Percentiles rank a stretch among this genome's conserved stretches.
phyloP scores from a whole-genome alignment of 2,888 invertebrate genomes.

The Platycheirus albimanus region DNA sequence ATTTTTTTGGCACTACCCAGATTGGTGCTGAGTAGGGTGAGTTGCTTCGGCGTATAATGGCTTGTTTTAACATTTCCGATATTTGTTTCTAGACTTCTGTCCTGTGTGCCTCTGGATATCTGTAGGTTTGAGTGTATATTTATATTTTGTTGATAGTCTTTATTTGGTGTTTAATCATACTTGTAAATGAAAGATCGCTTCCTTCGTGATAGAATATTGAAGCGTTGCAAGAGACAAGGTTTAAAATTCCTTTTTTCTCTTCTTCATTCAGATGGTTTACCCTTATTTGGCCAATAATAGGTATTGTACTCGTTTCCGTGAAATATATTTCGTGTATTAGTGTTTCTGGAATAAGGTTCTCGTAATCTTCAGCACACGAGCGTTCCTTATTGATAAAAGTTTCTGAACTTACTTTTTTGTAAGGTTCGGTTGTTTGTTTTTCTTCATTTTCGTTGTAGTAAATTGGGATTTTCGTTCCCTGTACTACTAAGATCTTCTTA shows the following conservation, averaged over 20 bases:
- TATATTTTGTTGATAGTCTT: conserved; percentile 38
- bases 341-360: conserved; percentile 5
- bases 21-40: conserved; percentile 69
- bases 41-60: conserved; percentile 40
- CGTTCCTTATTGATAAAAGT: too few species aligned
- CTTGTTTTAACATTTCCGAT: too few species aligned
- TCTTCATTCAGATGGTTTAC: conserved; percentile 11
- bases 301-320: background rate
- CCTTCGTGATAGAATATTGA: conserved; percentile 27
- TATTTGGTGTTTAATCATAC: conserved; percentile 55
- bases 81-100: too few species aligned
- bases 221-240: background rate
- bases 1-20: conserved; percentile 71
- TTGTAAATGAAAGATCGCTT: conserved; percentile 43
- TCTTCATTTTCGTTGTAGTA: conserved; percentile 44
- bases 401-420: background rate
- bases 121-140: conserved; percentile 22
- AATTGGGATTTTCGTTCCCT: conserved; percentile 27
- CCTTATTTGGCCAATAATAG: background rate
- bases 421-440: background rate
- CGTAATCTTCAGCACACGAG: background rate
- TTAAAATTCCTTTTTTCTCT: background rate
- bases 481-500: conserved; percentile 12
- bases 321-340: conserved; percentile 14
- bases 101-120: conserved; percentile 46